A percentile compares a stretch with the other conserved stretches of the same genome.
phyloP scores from a whole-genome alignment of 2,113 vertebrate genomes.

The Perccottus glenii region DNA sequence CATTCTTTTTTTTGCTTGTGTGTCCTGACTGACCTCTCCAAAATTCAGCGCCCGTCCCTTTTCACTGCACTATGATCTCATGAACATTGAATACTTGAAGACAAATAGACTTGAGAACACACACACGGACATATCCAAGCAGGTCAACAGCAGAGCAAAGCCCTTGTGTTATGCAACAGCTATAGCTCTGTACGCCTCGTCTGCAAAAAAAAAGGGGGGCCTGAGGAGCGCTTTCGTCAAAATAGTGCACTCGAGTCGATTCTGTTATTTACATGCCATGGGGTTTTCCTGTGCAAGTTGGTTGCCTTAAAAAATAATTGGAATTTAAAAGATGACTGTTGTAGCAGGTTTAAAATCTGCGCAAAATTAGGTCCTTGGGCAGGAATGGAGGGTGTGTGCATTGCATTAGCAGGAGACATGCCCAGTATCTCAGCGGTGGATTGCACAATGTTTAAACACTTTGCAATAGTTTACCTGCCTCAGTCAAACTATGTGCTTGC shows the following conservation, averaged over 20 bases:
- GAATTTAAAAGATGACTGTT: constrained; percentile 1
- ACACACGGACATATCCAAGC: constrained; percentile 20
- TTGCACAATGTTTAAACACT: constrained; percentile 44
- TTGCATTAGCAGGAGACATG: constrained; percentile 21
- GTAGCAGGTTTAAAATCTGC: constrained; percentile 6
- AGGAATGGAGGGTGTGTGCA: constrained; percentile 28
- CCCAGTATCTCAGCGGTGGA: constrained; percentile 7
- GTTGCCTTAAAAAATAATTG: background rate
- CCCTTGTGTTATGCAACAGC: constrained; percentile 51
- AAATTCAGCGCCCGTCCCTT: constrained; percentile 23
- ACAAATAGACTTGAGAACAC: background rate
- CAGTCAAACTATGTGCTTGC: constrained; percentile 12
- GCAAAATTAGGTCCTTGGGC: background rate
- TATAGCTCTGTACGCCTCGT: constrained; percentile 5
- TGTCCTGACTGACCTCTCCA: constrained; percentile 47
- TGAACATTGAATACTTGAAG: background rate
- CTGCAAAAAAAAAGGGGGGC: background rate
- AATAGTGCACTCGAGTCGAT: constrained; percentile 2
- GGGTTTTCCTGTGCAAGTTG: constrained; percentile 6
- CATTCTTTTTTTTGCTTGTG: constrained; percentile 44
- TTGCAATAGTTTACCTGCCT: constrained; percentile 16
- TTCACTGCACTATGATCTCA: constrained; percentile 42
- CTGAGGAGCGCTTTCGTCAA: background rate
- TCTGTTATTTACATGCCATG: background rate
- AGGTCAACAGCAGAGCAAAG: constrained; percentile 45